Conservation (phyloP, 2,113 vertebrate species). For the Noctilio leporinus region DNA sequence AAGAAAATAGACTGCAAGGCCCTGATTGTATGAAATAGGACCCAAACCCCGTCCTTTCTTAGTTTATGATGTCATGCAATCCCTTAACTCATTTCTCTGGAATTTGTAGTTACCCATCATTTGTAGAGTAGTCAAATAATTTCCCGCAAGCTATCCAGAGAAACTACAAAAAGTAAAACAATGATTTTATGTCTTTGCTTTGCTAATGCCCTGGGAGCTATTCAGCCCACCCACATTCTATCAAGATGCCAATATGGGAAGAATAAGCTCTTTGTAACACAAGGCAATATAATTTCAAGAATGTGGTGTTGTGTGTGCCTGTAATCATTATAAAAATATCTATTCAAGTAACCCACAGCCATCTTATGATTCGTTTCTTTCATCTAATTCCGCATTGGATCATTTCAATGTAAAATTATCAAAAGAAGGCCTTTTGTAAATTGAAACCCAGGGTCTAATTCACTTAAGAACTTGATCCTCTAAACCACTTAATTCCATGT, state of each 20-base stretch:
- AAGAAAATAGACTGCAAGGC: slow-evolving; percentile 19
- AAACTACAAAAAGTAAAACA: slow-evolving; percentile 71
- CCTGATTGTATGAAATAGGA: background rate
- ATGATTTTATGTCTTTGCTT: slow-evolving; percentile 70
- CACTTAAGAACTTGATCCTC: background rate
- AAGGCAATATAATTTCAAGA: slow-evolving; percentile 63
- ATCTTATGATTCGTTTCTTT: slow-evolving; percentile 36
- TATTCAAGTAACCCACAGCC: slow-evolving; percentile 55
- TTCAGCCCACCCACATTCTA: slow-evolving; percentile 62
- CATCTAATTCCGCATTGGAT: slow-evolving; percentile 40
- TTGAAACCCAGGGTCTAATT: slow-evolving; percentile 11
- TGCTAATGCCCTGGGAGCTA: slow-evolving; percentile 54
- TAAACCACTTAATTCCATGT: background rate
- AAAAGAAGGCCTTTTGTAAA: slow-evolving; percentile 17
- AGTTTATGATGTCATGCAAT: slow-evolving; percentile 51
- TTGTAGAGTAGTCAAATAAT: slow-evolving; percentile 37
- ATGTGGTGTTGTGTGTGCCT: slow-evolving; percentile 46
- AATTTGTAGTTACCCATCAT: slow-evolving; percentile 29
- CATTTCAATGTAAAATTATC: slow-evolving; percentile 38
- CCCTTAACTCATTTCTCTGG: slow-evolving; percentile 15
- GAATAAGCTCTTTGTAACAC: slow-evolving; percentile 66
- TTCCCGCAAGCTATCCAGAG: slow-evolving; percentile 45
- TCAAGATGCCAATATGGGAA: slow-evolving; percentile 61
- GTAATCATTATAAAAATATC: slow-evolving; percentile 53
- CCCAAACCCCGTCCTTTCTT: background rate